Evolutionary conservation across 53 echinoderm and acorn worm genomes (phyloP).

Genomic region (Hippasteria phrygiana): DNA sequence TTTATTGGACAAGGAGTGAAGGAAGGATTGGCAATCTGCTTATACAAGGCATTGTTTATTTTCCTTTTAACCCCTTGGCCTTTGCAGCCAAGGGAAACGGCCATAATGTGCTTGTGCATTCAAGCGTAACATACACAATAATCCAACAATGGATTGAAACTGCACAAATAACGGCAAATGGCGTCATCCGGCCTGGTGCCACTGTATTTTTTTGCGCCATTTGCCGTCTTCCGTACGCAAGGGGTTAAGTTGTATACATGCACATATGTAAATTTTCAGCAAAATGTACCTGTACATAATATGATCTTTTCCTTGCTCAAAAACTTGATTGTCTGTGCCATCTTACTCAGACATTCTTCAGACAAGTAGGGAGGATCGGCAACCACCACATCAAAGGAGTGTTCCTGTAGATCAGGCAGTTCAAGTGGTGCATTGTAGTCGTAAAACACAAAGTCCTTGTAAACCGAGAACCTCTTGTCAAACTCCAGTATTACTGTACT

Average conservation of each 20-base stretch:
- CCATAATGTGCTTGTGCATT: no score
- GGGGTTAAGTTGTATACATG: no score
- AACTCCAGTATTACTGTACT: constrained; percentile 75
- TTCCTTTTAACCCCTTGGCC: background rate
- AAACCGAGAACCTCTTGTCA: constrained; percentile 73
- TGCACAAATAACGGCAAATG: no score
- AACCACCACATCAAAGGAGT: constrained; percentile 82
- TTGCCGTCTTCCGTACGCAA: no score
- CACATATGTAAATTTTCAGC: background rate
- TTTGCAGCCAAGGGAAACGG: no score
- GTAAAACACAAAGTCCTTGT: constrained; percentile 80
- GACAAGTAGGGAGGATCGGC: constrained; percentile 83
- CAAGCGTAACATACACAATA: no score
- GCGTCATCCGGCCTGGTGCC: no score
- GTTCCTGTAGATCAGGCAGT: constrained; percentile 59
- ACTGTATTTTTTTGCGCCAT: no score
- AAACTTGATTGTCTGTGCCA: constrained; percentile 75
- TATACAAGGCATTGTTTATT: background rate
- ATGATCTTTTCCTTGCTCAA: constrained; percentile 79
- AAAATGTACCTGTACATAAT: constrained; percentile 77
- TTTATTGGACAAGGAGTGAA: no score
- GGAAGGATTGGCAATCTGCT: background rate
- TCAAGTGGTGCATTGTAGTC: constrained; percentile 76
- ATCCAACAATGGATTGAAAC: no score
- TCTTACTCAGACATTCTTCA: constrained; percentile 70